Evolutionary conservation across 35 echinoderm and acorn worm species (phyloP), one percentile per base, ranked within the genome.

Genomic region (Stichopus chloronotus): DNA sequence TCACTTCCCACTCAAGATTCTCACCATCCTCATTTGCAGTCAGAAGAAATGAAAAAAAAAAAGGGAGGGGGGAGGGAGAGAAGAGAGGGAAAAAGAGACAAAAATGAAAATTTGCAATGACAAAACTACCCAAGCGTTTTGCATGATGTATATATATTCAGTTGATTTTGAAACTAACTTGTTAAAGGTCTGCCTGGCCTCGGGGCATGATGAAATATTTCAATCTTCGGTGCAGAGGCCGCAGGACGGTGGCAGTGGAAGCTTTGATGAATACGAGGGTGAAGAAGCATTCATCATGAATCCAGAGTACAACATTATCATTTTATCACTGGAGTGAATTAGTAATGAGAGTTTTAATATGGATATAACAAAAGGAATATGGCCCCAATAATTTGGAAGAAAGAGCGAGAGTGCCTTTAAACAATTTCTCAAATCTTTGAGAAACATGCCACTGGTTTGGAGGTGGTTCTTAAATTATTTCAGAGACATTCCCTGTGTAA

Each of bases 91-190:
- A 63, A 12, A 4, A 65, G 19, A 65, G 19, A 25, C 22, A 79
- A 23, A 52, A 79, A n/a, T 11, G 22, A 20, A 85, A 85, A 58
- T 20, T 85, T 57, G 82, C 56, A 53, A n/a, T 58, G 82, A 85
- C 55, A 85, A 58, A 85, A 85, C 82, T 58, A 85, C 55, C 58
- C 54, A 85, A 85, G 82, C 82, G 58, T 85, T 85, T 58, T 58
- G 6, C 17, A 58, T 85, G 82, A 85, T 85, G 54, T 85, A 85
- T 85, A 85, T 85, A 16, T 85, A 85, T 85, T 85, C 82, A 58
- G 82, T 58, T 58, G 19, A 85, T 85, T 85, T 85, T 56, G 58
- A 58, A 53, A 85, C 82, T 58, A 58, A 56, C 13, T 21, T 53
- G 54, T 85, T 58, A 58, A 8, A 19, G n/a, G 82, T 85, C 82